Evolutionary conservation across 1,140 invertebrate genomes (phyloP).

Genomic region (Drosophila neocordata): DNA sequence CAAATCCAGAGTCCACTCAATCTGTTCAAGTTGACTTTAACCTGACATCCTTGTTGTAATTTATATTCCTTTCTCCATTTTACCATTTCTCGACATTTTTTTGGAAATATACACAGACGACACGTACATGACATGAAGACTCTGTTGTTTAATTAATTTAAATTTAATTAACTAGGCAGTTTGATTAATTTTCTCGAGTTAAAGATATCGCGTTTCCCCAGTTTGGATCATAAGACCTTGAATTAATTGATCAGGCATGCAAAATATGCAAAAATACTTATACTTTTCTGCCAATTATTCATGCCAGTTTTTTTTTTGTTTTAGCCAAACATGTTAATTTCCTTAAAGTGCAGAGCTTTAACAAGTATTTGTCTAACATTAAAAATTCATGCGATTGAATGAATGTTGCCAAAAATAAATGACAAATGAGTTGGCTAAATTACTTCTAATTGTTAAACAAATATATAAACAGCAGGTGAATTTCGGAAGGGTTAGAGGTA

Average conservation of each 20-base stretch:
- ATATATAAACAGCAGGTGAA: conserved; percentile 48
- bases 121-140: conserved; percentile 26
- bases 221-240: conserved; percentile 43
- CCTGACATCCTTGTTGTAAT: conserved; percentile 50
- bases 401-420: conserved; percentile 61
- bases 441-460: conserved; percentile 78
- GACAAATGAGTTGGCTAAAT: conserved; percentile 65
- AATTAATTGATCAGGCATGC: conserved; percentile 40
- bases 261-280: conserved; percentile 50
- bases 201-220: not conserved
- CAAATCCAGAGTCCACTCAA: conserved; percentile 38
- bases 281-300: conserved; percentile 56
- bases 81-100: not conserved
- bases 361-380: conserved; percentile 74
- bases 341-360: conserved; percentile 21
- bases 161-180: conserved; percentile 58
- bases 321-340: conserved; percentile 40
- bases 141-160: conserved; percentile 38
- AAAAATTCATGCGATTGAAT: conserved; percentile 64
- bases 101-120: not conserved
- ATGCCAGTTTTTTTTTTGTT: conserved; percentile 56
- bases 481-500: not conserved
- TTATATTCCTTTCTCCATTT: conserved; percentile 31
- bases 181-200: conserved; percentile 21
- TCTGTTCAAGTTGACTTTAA: conserved; percentile 50